Base-by-base conservation (phyloP, 2,113 vertebrate species). In the Psilopsiagon aurifrons region DNA sequence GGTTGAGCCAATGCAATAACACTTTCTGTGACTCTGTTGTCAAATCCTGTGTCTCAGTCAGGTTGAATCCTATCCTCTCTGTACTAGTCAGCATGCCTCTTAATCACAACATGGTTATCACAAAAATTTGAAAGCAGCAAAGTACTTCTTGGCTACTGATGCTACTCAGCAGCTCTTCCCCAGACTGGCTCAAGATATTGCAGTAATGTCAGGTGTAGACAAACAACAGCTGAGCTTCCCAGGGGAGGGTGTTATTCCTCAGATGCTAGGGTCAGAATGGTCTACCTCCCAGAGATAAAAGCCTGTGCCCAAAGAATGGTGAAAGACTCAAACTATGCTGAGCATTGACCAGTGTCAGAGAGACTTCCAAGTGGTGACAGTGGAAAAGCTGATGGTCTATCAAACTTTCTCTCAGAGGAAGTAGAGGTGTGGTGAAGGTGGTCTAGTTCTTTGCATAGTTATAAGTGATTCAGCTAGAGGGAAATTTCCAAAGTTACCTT, bases 291-390 rank as follows among this genome's bases (percentile, higher is more conserved):
- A 43, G 57, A 90, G 35, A 8, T 17, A 83, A 77, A 95, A 49
- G 28, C 9, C 19, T 52, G 27, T n/a, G 27, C n/a, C 28, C 22
- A 43, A 59, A 52, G n/a, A 80, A 69, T 5, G 9, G 4, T 49
- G 33, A 87, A 84, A 79, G 37, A 57, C 24, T 76, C 59, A 29
- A 66, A 15, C 16, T 47, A 1, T 43, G 27, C 22, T 46, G 79
- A 87, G 3, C 27, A 28, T 6, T 17, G 27, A 41, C 57, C 18
- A 59, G 17, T 0, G 0, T 31, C 33, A 39, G 41, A 35, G 16
- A 81, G 28, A 17, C 25, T 91, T 84, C 28, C 44, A 69, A 46
- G 28, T 5, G 24, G 17, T 47, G 35, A 11, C 39, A 75, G 44
- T 11, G 13, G 24, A 68, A 91, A 94, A 71, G 33, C 17, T 75